Conservation (phyloP, 2,113 vertebrate genomes). For the Scartelaos histophorus region DNA sequence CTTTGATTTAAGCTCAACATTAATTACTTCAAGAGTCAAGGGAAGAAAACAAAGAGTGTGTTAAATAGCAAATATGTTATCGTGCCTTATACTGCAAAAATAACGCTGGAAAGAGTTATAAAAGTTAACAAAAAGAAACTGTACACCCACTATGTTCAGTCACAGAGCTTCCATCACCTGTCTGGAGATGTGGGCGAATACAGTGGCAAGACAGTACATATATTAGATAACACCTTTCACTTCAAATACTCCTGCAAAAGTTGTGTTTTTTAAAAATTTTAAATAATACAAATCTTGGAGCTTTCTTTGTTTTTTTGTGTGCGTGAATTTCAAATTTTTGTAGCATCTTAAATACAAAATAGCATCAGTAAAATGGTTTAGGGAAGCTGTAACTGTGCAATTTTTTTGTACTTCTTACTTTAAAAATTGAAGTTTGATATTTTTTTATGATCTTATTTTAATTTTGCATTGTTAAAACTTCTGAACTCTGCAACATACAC, state of each 20-base stretch:
- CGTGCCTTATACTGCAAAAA: not conserved
- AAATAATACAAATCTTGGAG: too few relatives aligned
- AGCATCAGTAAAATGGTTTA: too few relatives aligned
- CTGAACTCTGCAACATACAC: too few relatives aligned
- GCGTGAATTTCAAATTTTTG: too few relatives aligned
- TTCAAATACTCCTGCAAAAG: not conserved
- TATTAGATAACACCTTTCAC: not conserved
- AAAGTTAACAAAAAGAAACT: not conserved
- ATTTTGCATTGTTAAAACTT: too few relatives aligned
- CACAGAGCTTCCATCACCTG: not conserved
- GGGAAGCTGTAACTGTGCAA: too few relatives aligned
- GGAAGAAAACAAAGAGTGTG: not conserved
- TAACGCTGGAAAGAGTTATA: not conserved
- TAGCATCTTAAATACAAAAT: too few relatives aligned
- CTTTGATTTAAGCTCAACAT: slow-evolving; percentile 13
- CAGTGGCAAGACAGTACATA: not conserved
- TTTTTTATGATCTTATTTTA: too few relatives aligned
- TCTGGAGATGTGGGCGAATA: not conserved
- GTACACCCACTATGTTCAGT: not conserved
- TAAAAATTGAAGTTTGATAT: too few relatives aligned
- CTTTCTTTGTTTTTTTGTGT: too few relatives aligned
- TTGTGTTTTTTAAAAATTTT: too few relatives aligned
- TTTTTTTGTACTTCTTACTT: too few relatives aligned
- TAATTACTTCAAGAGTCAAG: not conserved
- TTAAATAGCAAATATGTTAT: not conserved